A percentile compares a stretch with the other conserved stretches of the same genome.
These are phyloP conservation scores for Akabosia matsudoensis DNA, from an alignment of 1,140 invertebrate species.

Conservation along the genomic window DNA sequence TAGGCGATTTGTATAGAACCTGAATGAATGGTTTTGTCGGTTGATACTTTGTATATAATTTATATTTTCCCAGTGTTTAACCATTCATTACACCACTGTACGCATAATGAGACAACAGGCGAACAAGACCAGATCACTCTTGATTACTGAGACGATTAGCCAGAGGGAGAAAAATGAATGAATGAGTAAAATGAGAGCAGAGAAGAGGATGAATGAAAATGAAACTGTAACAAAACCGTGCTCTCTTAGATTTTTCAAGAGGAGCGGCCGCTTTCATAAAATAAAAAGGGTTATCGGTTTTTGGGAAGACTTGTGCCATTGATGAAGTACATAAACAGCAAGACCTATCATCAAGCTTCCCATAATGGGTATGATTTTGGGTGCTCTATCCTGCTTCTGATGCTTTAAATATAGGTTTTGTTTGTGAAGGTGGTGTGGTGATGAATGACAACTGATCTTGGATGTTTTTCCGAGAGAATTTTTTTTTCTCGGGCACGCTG, in stretches of 20 bases:
- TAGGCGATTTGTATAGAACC: not conserved
- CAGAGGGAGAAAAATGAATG: not conserved
- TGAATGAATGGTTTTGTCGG: not conserved
- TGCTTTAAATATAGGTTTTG: constrained; percentile 10
- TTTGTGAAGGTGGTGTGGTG: not conserved
- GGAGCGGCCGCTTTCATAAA: not conserved
- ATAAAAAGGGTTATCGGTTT: constrained; percentile 11
- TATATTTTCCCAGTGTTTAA: constrained; percentile 21
- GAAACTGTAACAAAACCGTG: constrained; percentile 11
- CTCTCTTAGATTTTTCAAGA: not conserved
- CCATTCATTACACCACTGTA: constrained; percentile 1
- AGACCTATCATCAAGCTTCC: not conserved
- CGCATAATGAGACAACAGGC: not conserved
- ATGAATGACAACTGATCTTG: not conserved
- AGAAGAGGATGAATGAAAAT: not conserved
- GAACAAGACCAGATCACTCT: not conserved
- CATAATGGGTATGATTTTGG: not conserved
- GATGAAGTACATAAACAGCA: not conserved
- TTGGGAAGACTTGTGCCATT: not conserved
- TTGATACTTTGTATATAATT: not conserved
- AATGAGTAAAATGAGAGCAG: constrained; percentile 4
- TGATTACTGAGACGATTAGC: constrained; percentile 12
- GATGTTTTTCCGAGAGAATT: no score
- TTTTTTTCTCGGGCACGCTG: not conserved
- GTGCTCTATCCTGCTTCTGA: not conserved